Conservation (phyloP, 2,113 vertebrate species). For the Isichthys henryi region DNA sequence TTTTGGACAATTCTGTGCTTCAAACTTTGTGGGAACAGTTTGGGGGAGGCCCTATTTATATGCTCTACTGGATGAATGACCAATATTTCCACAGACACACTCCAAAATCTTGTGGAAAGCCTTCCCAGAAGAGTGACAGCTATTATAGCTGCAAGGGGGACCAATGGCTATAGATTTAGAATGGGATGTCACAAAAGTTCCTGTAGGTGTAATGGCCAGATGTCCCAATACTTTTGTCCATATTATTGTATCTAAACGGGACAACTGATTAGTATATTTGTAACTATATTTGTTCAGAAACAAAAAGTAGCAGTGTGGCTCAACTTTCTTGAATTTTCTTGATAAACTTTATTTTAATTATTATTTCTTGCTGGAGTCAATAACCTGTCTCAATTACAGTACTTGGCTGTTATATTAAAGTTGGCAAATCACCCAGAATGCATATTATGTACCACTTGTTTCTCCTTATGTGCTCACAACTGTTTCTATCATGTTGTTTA, state of each 20-base stretch:
- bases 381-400: neutral
- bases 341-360: neutral
- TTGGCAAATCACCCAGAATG: neutral
- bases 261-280: neutral
- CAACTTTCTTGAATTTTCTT: neutral
- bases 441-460: neutral
- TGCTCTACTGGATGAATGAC: neutral
- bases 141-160: neutral
- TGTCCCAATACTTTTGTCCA: neutral
- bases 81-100: neutral
- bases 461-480: neutral
- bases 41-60: neutral
- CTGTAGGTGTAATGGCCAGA: neutral
- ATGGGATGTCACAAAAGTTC: neutral
- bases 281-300: neutral
- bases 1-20: neutral
- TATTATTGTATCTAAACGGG: neutral
- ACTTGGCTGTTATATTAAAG: neutral
- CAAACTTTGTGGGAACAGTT: neutral
- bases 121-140: neutral
- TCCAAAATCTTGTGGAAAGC: neutral
- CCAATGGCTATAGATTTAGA: neutral
- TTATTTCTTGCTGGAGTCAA: neutral
- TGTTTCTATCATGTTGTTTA: neutral
- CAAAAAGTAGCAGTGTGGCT: neutral